Percentiles rank a stretch among this genome's conserved stretches.
These are phyloP conservation scores for Dusona sp. DNA, from an alignment of 2,888 invertebrate genomes.

Conservation along the genomic window DNA sequence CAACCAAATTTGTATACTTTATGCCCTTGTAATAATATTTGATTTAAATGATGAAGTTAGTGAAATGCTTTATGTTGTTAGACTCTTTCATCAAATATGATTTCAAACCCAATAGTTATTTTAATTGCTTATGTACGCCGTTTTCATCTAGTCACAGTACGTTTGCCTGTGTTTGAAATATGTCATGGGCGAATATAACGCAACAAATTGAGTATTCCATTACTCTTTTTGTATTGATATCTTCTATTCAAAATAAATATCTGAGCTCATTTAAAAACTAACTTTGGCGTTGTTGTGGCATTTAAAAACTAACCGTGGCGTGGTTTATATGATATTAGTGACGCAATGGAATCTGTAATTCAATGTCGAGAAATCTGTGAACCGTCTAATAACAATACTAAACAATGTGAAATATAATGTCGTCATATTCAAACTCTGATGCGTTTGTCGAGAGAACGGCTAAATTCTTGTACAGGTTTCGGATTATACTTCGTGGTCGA, in stretches of 20 bases:
- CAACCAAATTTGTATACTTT: background rate
- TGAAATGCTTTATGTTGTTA: background rate
- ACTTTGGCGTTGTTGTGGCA: too few species aligned
- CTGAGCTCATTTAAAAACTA: background rate
- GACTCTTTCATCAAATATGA: background rate
- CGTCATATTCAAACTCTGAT: too few species aligned
- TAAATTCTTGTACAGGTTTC: too few species aligned
- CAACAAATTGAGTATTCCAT: background rate
- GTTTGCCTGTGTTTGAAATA: background rate
- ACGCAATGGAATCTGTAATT: too few species aligned
- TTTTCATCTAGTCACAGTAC: background rate
- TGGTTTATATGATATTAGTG: too few species aligned
- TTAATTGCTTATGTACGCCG: background rate
- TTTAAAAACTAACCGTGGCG: too few species aligned
- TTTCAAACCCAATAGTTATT: background rate
- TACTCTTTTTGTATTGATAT: background rate
- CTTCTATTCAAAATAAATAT: background rate
- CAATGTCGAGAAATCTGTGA: too few species aligned
- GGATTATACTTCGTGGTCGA: background rate
- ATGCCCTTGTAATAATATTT: background rate
- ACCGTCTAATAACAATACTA: background rate
- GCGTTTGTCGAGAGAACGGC: too few species aligned
- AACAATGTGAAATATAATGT: too few species aligned
- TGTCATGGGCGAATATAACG: background rate
- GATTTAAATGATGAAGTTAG: background rate